Base-by-base conservation (phyloP, 2,113 vertebrate species). In the Psittacara wagleri region DNA sequence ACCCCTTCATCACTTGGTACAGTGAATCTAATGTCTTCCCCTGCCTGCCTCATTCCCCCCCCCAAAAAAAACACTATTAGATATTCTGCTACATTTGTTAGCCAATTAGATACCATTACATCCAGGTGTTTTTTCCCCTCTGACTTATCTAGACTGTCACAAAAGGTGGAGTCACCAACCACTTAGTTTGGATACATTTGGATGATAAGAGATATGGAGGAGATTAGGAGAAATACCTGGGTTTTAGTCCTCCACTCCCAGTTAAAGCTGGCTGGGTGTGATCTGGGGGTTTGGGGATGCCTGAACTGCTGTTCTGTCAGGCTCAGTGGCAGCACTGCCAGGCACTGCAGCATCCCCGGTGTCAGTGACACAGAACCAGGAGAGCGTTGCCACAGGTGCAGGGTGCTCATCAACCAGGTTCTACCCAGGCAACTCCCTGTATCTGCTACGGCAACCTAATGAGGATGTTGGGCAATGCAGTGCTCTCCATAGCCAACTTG, bases 11-110 rank as follows among this genome's bases (percentile, higher is more conserved):
- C 68, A 14, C 43, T 43, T 31, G 31, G 48, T 39, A 41, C 64
- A 43, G 27, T 16, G 14, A 63, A 59, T 33, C 33, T 28, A 43
- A 17, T 13, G 2, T 35, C 19, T 39, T 11, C 6, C 33, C 9
- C 4, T 1, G 3, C 9, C 7, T n/a, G 5, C 13, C 33, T 14
- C 12, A 9, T 13, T n/a, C 17, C 54, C 7, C 19, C 31, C 11
- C 10, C 10, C 0, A 10, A 2, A 54, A 4, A 78, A 37, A 72
- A 29, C 8, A n/a, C 44, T 43, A 44, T 20, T 43, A 49, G 22
- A 27, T 43, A 52, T 16, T 15, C 37, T 46, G 18, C 25, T 68
- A 11, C 9, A 10, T 29, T 67, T 59, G 37, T 43, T 68, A 17
- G 27, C 37, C 72, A 57, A 25, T 64, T 8, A 48, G 23, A 28